Conservation (phyloP, 2,113 vertebrate species). For the Mystacornis crossleyi region DNA sequence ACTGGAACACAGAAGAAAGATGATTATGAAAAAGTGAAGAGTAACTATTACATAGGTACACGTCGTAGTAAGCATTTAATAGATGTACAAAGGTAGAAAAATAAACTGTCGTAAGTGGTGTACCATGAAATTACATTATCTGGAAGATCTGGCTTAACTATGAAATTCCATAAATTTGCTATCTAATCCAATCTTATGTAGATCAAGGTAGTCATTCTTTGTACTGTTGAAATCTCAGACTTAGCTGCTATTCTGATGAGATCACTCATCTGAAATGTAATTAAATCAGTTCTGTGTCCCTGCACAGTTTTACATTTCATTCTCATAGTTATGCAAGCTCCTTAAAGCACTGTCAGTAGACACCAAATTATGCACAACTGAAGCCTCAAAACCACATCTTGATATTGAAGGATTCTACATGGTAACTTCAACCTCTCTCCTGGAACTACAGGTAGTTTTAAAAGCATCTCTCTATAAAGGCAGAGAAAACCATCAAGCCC, state of each 20-base stretch:
- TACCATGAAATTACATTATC: neutral
- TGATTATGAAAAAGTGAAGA: neutral
- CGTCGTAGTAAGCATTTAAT: neutral
- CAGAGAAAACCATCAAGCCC: neutral
- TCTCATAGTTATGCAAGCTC: neutral
- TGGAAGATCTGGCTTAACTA: neutral
- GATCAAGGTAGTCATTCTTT: neutral
- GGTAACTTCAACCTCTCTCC: neutral
- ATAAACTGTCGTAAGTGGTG: neutral
- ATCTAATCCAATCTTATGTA: neutral
- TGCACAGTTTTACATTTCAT: neutral
- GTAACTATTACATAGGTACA: neutral
- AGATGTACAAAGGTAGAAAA: neutral
- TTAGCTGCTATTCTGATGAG: neutral
- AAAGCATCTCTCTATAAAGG: neutral
- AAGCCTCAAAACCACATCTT: neutral
- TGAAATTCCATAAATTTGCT: neutral
- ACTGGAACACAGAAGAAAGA: conserved; percentile 33
- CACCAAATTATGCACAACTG: neutral
- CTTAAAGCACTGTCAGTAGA: neutral
- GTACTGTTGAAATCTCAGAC: neutral
- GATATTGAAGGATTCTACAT: neutral
- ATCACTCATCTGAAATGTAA: neutral
- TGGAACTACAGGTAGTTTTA: neutral
- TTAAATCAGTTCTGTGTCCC: neutral